A percentile compares a stretch with the other conserved stretches of the same genome.
Conservation (phyloP, 2,113 vertebrate genomes). For the Gila orcuttii region DNA sequence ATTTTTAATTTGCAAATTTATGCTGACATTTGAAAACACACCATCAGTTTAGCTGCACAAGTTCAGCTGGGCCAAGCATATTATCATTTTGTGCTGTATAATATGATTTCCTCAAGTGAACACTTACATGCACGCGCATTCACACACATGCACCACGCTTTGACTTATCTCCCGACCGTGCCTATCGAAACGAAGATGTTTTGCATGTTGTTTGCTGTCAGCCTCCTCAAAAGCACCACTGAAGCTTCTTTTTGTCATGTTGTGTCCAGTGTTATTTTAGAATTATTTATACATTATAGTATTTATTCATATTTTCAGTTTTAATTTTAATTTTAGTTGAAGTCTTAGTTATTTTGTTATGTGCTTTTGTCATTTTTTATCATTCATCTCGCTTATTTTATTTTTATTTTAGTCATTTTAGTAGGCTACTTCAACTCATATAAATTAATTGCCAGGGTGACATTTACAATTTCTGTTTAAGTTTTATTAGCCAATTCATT, state of each 20-base stretch:
- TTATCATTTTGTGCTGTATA: constrained; percentile 79
- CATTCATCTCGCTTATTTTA: not conserved
- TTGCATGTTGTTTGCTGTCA: constrained; percentile 43
- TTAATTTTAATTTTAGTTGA: no score
- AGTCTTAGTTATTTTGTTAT: no score
- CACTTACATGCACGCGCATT: constrained; percentile 56
- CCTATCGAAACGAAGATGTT: constrained; percentile 39
- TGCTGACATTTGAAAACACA: constrained; percentile 81
- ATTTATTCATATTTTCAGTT: no score
- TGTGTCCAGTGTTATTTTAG: not conserved
- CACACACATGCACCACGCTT: constrained; percentile 16
- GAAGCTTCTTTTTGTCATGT: constrained; percentile 12
- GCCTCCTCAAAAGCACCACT: constrained; percentile 38
- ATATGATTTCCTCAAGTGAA: constrained; percentile 78
- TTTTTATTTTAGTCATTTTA: not conserved
- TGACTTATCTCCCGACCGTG: constrained; percentile 7
- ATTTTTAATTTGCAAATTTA: constrained; percentile 82
- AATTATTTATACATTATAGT: no score
- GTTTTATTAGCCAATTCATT: not conserved
- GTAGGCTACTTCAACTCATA: not conserved
- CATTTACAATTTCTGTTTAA: not conserved
- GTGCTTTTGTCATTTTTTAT: not conserved
- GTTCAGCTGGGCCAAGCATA: constrained; percentile 75
- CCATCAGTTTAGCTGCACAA: constrained; percentile 74
- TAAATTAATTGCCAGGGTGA: not conserved